Evolutionary conservation across 2,888 invertebrate species (phyloP).

Genomic region (Nephrotoma flavescens): DNA sequence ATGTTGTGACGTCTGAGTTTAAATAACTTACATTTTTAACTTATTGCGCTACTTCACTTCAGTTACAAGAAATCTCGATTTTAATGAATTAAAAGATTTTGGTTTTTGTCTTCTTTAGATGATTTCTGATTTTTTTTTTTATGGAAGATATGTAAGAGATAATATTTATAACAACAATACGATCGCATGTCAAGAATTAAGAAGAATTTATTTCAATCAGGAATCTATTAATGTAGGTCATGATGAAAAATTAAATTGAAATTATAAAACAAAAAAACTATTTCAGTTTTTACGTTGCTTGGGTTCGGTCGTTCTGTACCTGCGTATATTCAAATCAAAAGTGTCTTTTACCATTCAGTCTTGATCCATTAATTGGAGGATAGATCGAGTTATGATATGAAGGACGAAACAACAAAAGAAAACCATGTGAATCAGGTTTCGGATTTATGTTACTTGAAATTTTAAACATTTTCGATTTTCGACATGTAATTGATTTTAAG

Average conservation of each 20-base stretch:
- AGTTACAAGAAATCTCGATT: neutral
- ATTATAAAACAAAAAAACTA: neutral
- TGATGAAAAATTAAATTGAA: neutral
- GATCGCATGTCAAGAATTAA: neutral
- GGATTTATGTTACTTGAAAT: neutral
- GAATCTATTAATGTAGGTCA: neutral
- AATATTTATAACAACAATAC: neutral
- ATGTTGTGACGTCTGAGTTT: neutral
- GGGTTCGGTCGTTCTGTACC: neutral
- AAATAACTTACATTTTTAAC: neutral
- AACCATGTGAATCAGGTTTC: neutral
- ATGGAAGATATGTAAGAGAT: neutral
- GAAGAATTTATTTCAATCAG: neutral
- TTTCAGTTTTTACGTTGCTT: neutral
- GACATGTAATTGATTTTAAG: neutral
- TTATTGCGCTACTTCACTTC: neutral
- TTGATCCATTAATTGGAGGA: neutral
- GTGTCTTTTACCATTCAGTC: neutral
- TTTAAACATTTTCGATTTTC: neutral
- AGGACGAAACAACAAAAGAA: neutral
- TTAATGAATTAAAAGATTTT: neutral
- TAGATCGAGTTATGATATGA: neutral
- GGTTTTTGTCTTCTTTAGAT: neutral
- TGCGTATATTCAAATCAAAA: neutral
- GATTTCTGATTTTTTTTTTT: neutral